Evolutionary conservation across 30 jellyfish, hydroid and myxozoan genomes (phyloP).

Genomic region (Aurelia sp.): DNA sequence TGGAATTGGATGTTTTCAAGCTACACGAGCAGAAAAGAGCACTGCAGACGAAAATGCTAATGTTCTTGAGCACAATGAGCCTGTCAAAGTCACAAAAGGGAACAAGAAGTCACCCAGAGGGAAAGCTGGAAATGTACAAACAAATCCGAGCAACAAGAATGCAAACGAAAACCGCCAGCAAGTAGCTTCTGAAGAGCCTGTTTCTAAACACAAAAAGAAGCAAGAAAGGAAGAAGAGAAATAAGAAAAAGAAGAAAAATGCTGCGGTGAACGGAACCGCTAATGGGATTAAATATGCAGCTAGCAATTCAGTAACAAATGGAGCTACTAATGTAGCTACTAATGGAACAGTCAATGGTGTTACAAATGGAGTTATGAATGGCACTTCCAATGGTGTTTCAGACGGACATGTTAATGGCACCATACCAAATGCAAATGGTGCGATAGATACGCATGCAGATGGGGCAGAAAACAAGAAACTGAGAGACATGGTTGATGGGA

Average conservation of each 20-base stretch:
- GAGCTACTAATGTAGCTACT: too few relatives aligned
- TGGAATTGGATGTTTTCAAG: too few relatives aligned
- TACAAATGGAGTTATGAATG: too few relatives aligned
- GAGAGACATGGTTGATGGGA: too few relatives aligned
- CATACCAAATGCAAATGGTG: too few relatives aligned
- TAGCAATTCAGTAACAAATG: not conserved
- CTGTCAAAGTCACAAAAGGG: slow-evolving; percentile 1
- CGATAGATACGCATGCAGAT: too few relatives aligned
- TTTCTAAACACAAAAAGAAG: slow-evolving; percentile 34
- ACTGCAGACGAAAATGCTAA: slow-evolving; percentile 59
- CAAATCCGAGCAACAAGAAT: not conserved
- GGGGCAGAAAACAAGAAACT: too few relatives aligned
- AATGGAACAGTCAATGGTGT: too few relatives aligned
- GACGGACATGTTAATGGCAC: too few relatives aligned
- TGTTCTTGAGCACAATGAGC: slow-evolving; percentile 5
- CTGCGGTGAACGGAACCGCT: slow-evolving; percentile 6
- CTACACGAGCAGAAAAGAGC: slow-evolving; percentile 35
- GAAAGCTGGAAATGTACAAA: not conserved
- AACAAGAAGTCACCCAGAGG: slow-evolving; percentile 4
- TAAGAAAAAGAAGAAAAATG: slow-evolving; percentile 36
- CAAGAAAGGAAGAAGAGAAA: slow-evolving; percentile 47
- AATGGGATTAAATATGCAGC: not conserved
- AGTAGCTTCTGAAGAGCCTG: slow-evolving; percentile 39
- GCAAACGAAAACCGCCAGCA: slow-evolving; percentile 7
- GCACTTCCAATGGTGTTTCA: too few relatives aligned